Evolutionary conservation across 2,797 vertebrate species (phyloP).

Genomic region (Urosaurus nigricauda): DNA sequence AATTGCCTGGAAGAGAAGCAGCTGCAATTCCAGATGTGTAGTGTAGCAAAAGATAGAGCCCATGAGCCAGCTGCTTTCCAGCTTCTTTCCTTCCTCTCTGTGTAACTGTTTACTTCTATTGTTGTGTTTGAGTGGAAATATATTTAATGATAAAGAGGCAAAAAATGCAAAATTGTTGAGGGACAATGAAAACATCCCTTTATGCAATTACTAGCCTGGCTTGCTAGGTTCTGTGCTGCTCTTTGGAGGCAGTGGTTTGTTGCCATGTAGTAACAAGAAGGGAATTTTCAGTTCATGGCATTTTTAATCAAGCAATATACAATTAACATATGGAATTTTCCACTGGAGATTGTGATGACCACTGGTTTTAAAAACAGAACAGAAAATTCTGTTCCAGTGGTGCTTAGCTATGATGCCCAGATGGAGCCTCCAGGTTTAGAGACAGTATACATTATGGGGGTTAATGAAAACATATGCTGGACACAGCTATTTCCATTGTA

Average conservation of each 20-base stretch:
- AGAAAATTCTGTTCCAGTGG: not conserved
- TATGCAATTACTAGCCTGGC: not conserved
- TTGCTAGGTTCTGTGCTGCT: slow-evolving; percentile 33
- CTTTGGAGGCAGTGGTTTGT: slow-evolving; percentile 27
- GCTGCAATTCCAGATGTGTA: slow-evolving; percentile 38
- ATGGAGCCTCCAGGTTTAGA: not conserved
- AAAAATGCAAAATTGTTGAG: not conserved
- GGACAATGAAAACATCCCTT: slow-evolving; percentile 30
- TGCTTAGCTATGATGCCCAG: too few relatives aligned
- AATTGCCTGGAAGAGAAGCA: slow-evolving; percentile 7
- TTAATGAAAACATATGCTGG: not conserved
- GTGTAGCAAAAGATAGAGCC: slow-evolving; percentile 31
- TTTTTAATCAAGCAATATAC: not conserved
- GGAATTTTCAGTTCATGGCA: not conserved
- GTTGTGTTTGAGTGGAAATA: slow-evolving; percentile 25
- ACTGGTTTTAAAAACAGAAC: not conserved
- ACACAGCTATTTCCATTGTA: not conserved
- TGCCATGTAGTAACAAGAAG: slow-evolving; percentile 16
- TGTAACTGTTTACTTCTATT: slow-evolving; percentile 43
- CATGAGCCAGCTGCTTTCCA: slow-evolving; percentile 46
- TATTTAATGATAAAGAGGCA: slow-evolving; percentile 9
- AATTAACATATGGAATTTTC: not conserved
- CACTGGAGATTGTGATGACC: not conserved
- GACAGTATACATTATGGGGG: not conserved
- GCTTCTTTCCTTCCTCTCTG: slow-evolving; percentile 32